Percentiles rank a stretch among this genome's conserved stretches.
Conservation (phyloP, 2,113 vertebrate genomes). For the Himantopus leucocephalus region DNA sequence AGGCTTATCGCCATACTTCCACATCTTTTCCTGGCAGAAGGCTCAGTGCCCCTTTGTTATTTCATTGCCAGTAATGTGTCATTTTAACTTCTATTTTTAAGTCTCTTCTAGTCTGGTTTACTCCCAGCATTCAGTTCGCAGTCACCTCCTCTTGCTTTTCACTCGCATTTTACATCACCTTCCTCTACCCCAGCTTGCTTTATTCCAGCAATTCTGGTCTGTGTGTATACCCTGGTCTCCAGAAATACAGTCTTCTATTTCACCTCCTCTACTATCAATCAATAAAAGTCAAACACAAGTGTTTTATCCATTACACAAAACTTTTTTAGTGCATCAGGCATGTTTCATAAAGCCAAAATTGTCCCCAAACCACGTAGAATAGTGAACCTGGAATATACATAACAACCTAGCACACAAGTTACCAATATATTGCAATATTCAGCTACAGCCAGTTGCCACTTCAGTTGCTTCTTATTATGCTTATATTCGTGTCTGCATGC, state of each 20-base stretch:
- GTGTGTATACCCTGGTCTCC: neutral
- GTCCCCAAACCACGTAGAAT: fast-evolving
- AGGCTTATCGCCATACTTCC: neutral
- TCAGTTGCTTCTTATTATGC: neutral
- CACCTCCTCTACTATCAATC: neutral
- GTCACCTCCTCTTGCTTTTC: neutral
- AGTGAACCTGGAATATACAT: neutral
- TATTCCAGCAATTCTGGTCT: neutral
- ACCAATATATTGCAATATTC: neutral
- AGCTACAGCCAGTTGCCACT: neutral
- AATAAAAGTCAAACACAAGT: neutral
- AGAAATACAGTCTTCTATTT: neutral
- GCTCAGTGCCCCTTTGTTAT: neutral
- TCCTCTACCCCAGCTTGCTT: neutral
- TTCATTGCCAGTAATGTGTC: neutral
- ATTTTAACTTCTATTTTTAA: neutral
- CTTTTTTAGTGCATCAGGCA: neutral
- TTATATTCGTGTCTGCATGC: fast-evolving
- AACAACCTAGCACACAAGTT: neutral
- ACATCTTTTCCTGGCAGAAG: neutral
- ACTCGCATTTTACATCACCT: neutral
- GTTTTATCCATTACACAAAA: neutral
- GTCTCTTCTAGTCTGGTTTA: neutral
- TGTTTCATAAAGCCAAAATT: neutral
- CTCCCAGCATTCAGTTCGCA: neutral